phyloP scores from a whole-genome alignment of 2,888 invertebrate species.

The Saturnia pavonia region DNA sequence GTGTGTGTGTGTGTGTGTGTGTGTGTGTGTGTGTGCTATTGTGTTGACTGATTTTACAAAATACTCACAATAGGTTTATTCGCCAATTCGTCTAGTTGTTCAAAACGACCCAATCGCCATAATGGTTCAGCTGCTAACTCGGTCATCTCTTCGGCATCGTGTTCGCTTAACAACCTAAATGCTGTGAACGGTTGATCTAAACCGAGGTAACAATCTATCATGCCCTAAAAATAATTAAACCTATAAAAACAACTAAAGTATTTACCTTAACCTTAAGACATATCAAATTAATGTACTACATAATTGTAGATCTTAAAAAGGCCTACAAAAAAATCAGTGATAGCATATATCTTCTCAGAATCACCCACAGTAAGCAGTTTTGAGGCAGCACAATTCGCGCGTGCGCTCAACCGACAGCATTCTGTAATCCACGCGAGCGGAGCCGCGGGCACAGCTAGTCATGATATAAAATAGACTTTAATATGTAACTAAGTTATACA shows the following conservation, averaged over 20 bases:
- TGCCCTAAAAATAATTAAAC: slow-evolving; percentile 79
- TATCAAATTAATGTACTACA: too few species aligned
- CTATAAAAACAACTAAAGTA: neutral
- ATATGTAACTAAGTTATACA: neutral
- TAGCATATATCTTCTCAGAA: too few species aligned
- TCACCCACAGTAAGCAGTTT: too few species aligned
- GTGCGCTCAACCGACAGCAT: too few species aligned
- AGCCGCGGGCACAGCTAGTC: too few species aligned
- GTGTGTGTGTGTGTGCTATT: too few species aligned
- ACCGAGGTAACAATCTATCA: slow-evolving; percentile 92
- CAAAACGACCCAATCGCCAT: slow-evolving; percentile 93
- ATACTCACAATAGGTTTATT: slow-evolving; percentile 72
- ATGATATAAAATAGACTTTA: neutral
- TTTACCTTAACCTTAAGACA: too few species aligned
- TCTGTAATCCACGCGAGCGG: too few species aligned
- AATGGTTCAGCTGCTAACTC: slow-evolving; percentile 91
- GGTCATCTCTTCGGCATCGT: slow-evolving; percentile 82
- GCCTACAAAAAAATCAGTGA: too few species aligned
- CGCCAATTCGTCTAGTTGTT: slow-evolving; percentile 86
- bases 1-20: too few species aligned
- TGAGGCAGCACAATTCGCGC: too few species aligned
- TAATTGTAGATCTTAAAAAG: too few species aligned
- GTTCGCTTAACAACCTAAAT: slow-evolving; percentile 84
- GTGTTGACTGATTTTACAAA: neutral
- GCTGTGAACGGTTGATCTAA: slow-evolving; percentile 94